Conservation (phyloP, 2,113 vertebrate genomes). For the Heterotilapia buettikoferi region DNA sequence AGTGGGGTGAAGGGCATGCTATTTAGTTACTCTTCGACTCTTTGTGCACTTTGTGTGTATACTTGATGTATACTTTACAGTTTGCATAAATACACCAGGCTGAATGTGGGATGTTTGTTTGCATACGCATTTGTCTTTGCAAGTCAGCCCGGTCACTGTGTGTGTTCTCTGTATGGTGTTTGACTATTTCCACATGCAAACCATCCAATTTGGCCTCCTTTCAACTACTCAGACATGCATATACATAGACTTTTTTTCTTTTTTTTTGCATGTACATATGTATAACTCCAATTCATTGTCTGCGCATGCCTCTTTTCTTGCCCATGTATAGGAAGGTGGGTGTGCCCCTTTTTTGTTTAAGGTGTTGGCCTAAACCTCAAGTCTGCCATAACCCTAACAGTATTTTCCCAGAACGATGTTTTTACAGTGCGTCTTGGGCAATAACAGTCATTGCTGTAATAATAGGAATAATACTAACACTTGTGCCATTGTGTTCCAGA, state of each 20-base stretch:
- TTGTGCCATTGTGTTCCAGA: constrained; percentile 75
- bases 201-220: background rate
- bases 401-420: constrained; percentile 44
- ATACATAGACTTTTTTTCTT: background rate
- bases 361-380: constrained; percentile 25
- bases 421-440: constrained; percentile 49
- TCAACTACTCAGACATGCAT: background rate
- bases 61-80: background rate
- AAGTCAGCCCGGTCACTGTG: background rate
- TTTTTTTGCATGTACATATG: background rate
- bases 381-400: background rate
- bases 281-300: constrained; percentile 13
- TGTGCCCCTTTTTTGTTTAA: constrained; percentile 49
- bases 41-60: background rate
- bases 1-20: background rate
- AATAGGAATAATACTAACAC: constrained; percentile 42
- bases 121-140: constrained; percentile 9
- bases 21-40: background rate
- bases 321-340: constrained; percentile 4
- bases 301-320: constrained; percentile 21
- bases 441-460: constrained; percentile 42
- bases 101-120: constrained; percentile 5
- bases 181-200: background rate
- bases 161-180: background rate
- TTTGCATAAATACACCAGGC: background rate